Evolutionary conservation across 2,113 vertebrate genomes (phyloP).

Genomic region (Brachyistius frenatus): DNA sequence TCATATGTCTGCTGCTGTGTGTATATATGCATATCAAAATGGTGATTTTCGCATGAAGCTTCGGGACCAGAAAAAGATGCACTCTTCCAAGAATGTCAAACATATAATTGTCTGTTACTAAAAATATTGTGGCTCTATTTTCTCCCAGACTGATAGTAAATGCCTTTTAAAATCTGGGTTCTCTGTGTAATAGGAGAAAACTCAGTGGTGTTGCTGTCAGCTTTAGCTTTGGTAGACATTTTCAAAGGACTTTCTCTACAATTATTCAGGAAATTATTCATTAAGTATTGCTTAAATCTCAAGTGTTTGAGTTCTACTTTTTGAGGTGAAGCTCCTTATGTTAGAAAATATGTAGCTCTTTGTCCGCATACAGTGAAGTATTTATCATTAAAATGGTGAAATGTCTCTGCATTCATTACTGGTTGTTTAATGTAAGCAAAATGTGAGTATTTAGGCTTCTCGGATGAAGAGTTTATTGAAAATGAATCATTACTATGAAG

Average conservation of each 20-base stretch:
- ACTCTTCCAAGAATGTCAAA: neutral
- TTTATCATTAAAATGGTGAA: neutral
- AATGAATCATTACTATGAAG: neutral
- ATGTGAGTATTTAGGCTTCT: no score
- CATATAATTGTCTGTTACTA: neutral
- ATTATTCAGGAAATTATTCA: neutral
- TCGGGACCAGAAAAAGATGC: neutral
- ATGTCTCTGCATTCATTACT: constrained; percentile 4
- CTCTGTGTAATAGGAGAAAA: neutral
- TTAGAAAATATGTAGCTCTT: neutral
- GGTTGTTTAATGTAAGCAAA: no score
- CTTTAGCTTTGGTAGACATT: neutral
- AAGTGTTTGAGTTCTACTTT: neutral
- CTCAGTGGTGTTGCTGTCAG: neutral
- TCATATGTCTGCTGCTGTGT: no score
- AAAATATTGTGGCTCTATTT: neutral
- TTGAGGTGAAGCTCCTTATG: neutral
- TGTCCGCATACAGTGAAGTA: constrained; percentile 15
- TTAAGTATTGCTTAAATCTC: neutral
- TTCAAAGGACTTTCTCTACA: neutral
- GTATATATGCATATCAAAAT: neutral
- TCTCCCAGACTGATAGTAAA: neutral
- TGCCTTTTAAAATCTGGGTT: neutral
- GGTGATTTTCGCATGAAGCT: neutral
- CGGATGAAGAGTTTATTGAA: constrained; percentile 1